Percentiles rank a stretch among this genome's conserved stretches.
phyloP scores from a whole-genome alignment of 2,797 vertebrate genomes.

The Tapirus indicus region DNA sequence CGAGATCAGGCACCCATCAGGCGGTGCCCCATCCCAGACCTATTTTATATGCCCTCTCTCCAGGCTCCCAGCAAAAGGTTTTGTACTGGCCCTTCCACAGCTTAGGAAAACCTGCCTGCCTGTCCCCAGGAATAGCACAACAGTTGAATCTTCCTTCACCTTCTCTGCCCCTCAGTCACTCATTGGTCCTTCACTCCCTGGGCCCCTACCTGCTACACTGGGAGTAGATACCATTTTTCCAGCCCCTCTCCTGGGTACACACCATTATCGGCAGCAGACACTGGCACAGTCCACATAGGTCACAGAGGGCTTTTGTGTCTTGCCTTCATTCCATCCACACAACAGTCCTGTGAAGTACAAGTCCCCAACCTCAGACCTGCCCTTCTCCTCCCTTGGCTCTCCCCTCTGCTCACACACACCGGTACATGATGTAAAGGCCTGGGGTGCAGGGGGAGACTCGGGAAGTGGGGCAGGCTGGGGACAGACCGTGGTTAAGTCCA shows the following conservation, averaged over 20 bases:
- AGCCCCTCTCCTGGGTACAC: rapidly evolving
- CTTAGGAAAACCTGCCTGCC: not conserved
- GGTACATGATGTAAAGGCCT: not conserved
- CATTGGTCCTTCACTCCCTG: not conserved
- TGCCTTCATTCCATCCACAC: not conserved
- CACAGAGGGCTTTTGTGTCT: not conserved
- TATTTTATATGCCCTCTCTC: no score
- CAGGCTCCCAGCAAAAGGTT: not conserved
- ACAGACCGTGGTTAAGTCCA: not conserved
- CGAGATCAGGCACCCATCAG: not conserved
- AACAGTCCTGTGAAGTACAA: not conserved
- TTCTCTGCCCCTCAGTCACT: not conserved
- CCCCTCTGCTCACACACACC: not conserved
- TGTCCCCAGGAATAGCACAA: not conserved
- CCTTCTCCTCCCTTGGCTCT: not conserved
- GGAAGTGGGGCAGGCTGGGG: not conserved
- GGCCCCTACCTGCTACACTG: not conserved
- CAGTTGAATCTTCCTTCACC: not conserved
- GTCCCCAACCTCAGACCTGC: no score
- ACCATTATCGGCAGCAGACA: not conserved
- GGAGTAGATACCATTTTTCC: not conserved
- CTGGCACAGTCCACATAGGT: rapidly evolving
- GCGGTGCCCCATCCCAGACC: not conserved
- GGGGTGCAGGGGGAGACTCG: not conserved
- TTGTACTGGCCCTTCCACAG: not conserved